These are phyloP conservation scores for Corapipo altera DNA, from an alignment of 2,113 vertebrate species.

Conservation along the genomic window DNA sequence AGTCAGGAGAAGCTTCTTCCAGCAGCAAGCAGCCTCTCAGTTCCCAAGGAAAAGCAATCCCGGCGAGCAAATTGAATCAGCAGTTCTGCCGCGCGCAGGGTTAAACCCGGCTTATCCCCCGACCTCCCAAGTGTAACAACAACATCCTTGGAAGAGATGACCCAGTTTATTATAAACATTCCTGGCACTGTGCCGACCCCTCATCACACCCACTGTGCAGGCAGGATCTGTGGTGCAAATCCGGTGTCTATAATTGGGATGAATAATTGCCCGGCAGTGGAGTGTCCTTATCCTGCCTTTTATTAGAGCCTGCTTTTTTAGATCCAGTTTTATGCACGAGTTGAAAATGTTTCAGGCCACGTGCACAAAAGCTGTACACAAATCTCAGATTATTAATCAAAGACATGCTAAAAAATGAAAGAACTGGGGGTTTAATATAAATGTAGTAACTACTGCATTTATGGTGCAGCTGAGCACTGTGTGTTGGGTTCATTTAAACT, in stretches of 20 bases:
- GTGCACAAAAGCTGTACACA: background rate
- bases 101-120: constrained; percentile 36
- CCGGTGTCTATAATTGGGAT: background rate
- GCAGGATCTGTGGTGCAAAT: constrained; percentile 28
- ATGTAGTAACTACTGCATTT: background rate
- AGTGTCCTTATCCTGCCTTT: constrained; percentile 15
- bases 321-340: background rate
- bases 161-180: constrained; percentile 26
- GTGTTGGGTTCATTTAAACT: background rate
- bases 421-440: background rate
- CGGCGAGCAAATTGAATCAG: background rate
- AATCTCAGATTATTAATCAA: background rate
- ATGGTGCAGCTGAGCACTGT: background rate
- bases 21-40: background rate
- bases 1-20: background rate
- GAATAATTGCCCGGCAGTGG: background rate
- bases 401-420: background rate
- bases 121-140: constrained; percentile 31
- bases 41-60: background rate
- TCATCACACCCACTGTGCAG: background rate
- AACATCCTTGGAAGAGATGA: constrained; percentile 34
- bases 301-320: background rate
- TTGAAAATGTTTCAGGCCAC: background rate
- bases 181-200: background rate
- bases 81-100: background rate